A percentile compares a stretch with the other conserved stretches of the same genome.
Conservation (phyloP, 2,113 vertebrate genomes). For the Brevimyrus niger region DNA sequence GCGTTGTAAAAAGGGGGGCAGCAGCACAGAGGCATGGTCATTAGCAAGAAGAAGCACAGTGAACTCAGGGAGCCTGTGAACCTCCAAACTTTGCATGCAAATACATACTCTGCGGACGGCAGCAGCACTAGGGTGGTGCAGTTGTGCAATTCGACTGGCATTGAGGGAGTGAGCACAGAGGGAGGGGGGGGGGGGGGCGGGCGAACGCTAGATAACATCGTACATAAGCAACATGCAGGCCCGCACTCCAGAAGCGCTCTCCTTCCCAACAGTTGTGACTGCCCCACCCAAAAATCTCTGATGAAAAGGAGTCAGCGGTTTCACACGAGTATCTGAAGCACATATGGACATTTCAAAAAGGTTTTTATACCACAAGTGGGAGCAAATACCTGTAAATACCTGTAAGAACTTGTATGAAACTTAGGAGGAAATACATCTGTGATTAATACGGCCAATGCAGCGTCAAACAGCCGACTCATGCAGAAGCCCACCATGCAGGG, state of each 20-base stretch:
- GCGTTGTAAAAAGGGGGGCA: neutral
- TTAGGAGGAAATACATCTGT: neutral
- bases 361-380: neutral
- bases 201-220: neutral
- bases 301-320: neutral
- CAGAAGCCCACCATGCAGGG: neutral
- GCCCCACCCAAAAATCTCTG: neutral
- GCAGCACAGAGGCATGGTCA: neutral
- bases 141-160: neutral
- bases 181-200: neutral
- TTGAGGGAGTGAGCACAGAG: neutral
- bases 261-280: neutral
- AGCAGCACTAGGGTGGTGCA: neutral
- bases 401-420: neutral
- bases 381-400: neutral
- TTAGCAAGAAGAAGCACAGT: neutral
- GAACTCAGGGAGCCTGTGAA: neutral
- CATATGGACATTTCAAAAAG: neutral
- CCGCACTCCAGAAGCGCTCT: neutral
- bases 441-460: neutral
- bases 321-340: neutral
- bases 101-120: neutral
- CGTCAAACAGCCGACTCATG: neutral
- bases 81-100: neutral
- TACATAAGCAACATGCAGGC: neutral